These are phyloP conservation scores for Drosophila mercatorum DNA, from an alignment of 2,888 invertebrate species.

Conservation along the genomic window DNA sequence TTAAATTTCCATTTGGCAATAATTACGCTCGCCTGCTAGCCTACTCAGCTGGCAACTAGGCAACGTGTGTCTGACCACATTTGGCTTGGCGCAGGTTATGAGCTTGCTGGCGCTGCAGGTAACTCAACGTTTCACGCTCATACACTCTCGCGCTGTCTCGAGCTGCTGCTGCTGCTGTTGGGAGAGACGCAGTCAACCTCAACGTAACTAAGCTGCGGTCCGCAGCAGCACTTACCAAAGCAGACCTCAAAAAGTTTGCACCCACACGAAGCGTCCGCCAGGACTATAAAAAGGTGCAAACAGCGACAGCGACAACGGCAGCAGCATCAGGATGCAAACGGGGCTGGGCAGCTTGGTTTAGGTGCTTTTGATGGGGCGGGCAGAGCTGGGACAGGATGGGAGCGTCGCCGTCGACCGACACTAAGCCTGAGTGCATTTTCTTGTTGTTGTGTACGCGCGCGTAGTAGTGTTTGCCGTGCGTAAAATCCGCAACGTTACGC, in stretches of 20 bases:
- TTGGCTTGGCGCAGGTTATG: constrained; percentile 42
- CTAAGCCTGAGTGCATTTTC: constrained; percentile 80
- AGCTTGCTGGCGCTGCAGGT: constrained; percentile 34
- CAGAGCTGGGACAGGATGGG: constrained; percentile 27
- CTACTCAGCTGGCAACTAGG: constrained; percentile 26
- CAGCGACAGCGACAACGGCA: constrained; percentile 36
- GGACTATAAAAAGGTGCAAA: constrained; percentile 72
- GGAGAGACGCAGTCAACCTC: constrained; percentile 67
- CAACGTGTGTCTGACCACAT: constrained; percentile 40
- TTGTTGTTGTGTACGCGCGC: constrained; percentile 79
- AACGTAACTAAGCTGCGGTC: constrained; percentile 78
- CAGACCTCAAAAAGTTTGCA: constrained; percentile 76
- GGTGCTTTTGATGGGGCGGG: not conserved
- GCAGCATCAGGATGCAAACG: constrained; percentile 19
- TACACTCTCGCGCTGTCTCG: constrained; percentile 3
- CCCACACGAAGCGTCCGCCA: constrained; percentile 60
- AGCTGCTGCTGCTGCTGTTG: constrained; percentile 18
- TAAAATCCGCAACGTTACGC: constrained; percentile 79
- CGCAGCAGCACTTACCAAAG: constrained; percentile 77
- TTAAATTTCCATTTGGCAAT: not conserved
- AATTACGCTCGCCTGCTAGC: not conserved
- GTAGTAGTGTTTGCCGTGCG: constrained; percentile 78
- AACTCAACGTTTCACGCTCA: constrained; percentile 7
- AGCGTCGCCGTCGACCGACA: constrained; percentile 62
- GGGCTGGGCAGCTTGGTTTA: constrained; percentile 5